Evolutionary conservation across 2,113 vertebrate species (phyloP), one percentile per base, ranked within the genome.

Genomic region (Protobothrops mucrosquamatus): DNA sequence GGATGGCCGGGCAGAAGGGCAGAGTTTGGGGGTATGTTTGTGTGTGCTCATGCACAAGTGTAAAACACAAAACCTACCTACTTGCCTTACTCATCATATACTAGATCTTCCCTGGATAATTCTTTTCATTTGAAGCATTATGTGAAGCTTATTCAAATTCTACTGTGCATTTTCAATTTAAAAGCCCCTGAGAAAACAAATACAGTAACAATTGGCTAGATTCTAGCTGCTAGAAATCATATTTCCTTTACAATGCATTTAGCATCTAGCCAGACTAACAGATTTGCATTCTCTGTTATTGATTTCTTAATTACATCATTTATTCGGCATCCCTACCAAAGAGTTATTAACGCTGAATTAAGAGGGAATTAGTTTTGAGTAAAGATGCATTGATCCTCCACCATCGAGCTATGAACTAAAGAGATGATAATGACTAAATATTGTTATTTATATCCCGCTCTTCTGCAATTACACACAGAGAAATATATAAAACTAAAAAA

Each of bases 1-100:
- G 93, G 92, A 93, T 91, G 93, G 93, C 92, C 43, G 92, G 85
- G 59, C 64, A 59, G 18, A 26, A 64, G 87, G 89, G 61, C 85
- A 48, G 54, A 10, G 3, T 74, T 8, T 88, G 87, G 48, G 3
- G 48, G 59, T 69, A 85, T 69, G 85, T 57, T 55, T 85, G 20
- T 52, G 56, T 55, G 88, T 29, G 20, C 39, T n/a, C 7, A 23
- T 56, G 91, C 24, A 52, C 26, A 43, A 55, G 29, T 39, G 9
- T 81, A 69, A 88, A 52, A 46, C 54, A 85, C 29, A 88, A 12
- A 88, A 12, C 54, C n/a, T 52, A 24, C 59, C 14, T 69, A 69
- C 14, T 56, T 87, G 89, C 57, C 39, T 87, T 23, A 81, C 22
- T 29, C 9, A 20, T 51, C 87, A 57, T 59, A 59, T 85, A n/a